phyloP scores from a whole-genome alignment of 2,113 vertebrate species.

The Istiophorus platypterus region DNA sequence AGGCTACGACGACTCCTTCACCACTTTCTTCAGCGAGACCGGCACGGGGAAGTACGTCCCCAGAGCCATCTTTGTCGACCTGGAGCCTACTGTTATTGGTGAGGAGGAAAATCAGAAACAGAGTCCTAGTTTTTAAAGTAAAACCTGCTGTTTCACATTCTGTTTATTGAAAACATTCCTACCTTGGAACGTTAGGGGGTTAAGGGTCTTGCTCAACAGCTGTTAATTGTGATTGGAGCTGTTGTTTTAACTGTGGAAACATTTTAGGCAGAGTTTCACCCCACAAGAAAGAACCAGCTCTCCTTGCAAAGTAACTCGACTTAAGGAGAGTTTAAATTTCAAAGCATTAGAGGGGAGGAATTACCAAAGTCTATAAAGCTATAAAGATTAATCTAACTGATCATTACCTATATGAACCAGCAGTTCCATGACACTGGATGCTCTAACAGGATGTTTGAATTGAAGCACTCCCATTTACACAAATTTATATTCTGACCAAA shows the following conservation, averaged over 20 bases:
- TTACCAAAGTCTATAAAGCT: background rate
- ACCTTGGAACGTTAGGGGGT: too few relatives aligned
- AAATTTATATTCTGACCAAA: background rate
- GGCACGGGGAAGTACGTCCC: constrained; percentile 76
- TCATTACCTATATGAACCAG: background rate
- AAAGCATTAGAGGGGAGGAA: background rate
- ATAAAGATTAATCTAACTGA: constrained; percentile 2
- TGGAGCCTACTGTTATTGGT: constrained; percentile 81
- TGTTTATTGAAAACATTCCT: background rate
- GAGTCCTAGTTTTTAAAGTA: too few relatives aligned
- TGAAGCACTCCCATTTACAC: background rate
- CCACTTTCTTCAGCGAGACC: constrained; percentile 80
- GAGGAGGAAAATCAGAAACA: constrained; percentile 13
- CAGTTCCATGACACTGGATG: background rate
- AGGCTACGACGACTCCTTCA: constrained; percentile 76
- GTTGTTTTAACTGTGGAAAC: too few relatives aligned
- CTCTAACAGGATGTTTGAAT: background rate
- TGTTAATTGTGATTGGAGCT: too few relatives aligned
- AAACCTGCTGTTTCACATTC: background rate
- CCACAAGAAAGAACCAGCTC: background rate
- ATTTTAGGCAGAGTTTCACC: too few relatives aligned
- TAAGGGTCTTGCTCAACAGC: too few relatives aligned
- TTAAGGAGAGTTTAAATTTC: background rate
- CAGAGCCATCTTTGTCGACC: constrained; percentile 78
- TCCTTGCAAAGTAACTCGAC: background rate